A percentile compares a stretch with the other conserved stretches of the same genome.
These are phyloP conservation scores for Caenorhabditis brenneri DNA, from an alignment of 1,140 invertebrate genomes.

Conservation along the genomic window DNA sequence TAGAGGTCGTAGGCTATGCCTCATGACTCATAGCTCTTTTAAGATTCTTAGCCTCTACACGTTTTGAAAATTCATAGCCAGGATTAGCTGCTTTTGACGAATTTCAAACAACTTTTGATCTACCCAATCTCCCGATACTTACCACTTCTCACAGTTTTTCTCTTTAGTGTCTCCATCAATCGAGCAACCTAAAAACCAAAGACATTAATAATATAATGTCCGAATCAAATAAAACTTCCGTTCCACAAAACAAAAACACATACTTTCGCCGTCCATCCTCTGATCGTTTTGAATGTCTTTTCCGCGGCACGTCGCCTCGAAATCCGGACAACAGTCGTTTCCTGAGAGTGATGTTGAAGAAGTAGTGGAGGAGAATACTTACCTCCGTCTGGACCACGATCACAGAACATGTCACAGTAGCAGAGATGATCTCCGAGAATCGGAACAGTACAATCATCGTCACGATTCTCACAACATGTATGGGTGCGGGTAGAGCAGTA, in stretches of 20 bases:
- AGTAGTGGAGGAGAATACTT: background rate
- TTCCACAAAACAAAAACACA: background rate
- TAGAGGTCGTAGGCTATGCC: too few relatives aligned
- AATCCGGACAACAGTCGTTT: constrained; percentile 67
- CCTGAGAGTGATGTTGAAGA: constrained; percentile 21
- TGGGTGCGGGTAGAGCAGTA: constrained; percentile 58
- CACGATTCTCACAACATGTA: constrained; percentile 57
- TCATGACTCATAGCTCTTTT: too few relatives aligned
- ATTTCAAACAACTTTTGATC: background rate
- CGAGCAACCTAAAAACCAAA: constrained; percentile 48
- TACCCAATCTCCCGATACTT: background rate
- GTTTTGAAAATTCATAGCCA: too few relatives aligned
- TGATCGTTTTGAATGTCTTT: constrained; percentile 23
- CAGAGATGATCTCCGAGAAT: constrained; percentile 63
- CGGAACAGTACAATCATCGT: constrained; percentile 64
- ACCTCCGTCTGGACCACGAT: constrained; percentile 57
- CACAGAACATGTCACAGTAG: constrained; percentile 65
- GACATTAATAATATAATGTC: constrained; percentile 55
- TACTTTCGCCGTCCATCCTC: constrained; percentile 9
- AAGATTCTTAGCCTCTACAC: too few relatives aligned
- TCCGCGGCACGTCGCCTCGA: constrained; percentile 56
- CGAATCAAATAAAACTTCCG: background rate
- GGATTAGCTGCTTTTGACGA: too few relatives aligned
- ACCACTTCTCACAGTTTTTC: constrained; percentile 63
- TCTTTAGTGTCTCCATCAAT: constrained; percentile 54